These are phyloP conservation scores for Mobula hypostoma DNA, from an alignment of 2,113 vertebrate species.

Conservation along the genomic window DNA sequence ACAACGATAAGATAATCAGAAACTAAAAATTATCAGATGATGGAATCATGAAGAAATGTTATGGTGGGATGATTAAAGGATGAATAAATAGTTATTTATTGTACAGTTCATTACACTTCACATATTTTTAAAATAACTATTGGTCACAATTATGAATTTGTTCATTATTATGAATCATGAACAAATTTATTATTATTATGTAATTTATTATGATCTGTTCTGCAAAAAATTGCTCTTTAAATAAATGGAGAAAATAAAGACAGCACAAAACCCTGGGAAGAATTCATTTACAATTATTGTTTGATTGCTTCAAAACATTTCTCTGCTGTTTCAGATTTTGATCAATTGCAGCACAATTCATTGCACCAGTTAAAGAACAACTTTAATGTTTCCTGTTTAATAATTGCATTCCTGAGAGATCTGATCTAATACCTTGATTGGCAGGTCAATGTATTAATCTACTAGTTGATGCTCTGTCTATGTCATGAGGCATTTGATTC, in stretches of 20 bases:
- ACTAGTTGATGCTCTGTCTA: constrained; percentile 4
- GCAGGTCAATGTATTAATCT: constrained; percentile 23
- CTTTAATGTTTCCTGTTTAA: constrained; percentile 21
- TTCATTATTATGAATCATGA: too few species aligned
- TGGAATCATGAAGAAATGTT: not conserved
- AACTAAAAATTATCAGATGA: not conserved
- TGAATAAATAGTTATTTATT: not conserved
- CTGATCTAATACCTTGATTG: constrained; percentile 29
- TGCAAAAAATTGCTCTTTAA: not conserved
- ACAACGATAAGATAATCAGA: not conserved
- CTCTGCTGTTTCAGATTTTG: not conserved
- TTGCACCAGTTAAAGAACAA: not conserved
- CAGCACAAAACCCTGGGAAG: not conserved
- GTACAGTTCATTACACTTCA: not conserved
- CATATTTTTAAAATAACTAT: not conserved
- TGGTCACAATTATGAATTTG: not conserved
- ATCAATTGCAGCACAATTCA: constrained; percentile 12
- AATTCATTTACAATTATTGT: not conserved
- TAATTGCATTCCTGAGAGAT: constrained; percentile 31
- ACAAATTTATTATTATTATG: too few species aligned
- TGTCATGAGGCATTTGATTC: constrained; percentile 12
- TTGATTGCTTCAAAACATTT: not conserved
- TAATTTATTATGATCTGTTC: not conserved
- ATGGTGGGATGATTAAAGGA: not conserved
- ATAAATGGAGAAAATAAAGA: not conserved